Evolutionary conservation across 2,797 vertebrate genomes (phyloP).

Genomic region (Periophthalmus magnuspinnatus): DNA sequence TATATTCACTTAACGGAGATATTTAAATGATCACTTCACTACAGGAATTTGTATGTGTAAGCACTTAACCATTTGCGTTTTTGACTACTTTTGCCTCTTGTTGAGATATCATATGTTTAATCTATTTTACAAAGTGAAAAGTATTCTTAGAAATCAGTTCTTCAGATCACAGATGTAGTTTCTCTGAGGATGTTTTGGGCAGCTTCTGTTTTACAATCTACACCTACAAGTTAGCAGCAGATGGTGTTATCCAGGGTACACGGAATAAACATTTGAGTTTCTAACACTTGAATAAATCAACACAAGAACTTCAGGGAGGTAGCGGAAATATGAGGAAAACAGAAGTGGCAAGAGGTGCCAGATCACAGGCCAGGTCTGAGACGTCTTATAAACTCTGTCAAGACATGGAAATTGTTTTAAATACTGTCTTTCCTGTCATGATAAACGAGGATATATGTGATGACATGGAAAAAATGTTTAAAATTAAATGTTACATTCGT

Average conservation of each 20-base stretch:
- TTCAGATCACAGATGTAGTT: constrained; percentile 40
- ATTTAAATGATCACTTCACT: too few species aligned
- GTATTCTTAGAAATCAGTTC: constrained; percentile 21
- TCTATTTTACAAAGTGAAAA: constrained; percentile 6
- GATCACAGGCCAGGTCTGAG: constrained; percentile 19
- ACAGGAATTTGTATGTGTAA: too few species aligned
- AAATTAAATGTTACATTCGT: background rate
- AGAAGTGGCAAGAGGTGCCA: constrained; percentile 52
- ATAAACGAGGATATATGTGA: background rate
- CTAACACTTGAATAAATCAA: constrained; percentile 68
- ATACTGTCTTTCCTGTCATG: background rate
- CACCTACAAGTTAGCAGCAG: constrained; percentile 69
- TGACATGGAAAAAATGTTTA: background rate
- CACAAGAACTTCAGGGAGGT: constrained; percentile 39
- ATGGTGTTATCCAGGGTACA: constrained; percentile 67
- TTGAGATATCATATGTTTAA: constrained; percentile 16
- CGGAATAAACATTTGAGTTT: constrained; percentile 58
- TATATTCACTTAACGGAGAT: background rate
- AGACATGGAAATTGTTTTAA: constrained; percentile 20
- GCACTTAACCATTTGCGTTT: background rate
- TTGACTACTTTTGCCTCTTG: constrained; percentile 14
- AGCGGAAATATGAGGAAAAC: constrained; percentile 54
- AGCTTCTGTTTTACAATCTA: constrained; percentile 56
- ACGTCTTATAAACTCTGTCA: constrained; percentile 9
- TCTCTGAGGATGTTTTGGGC: constrained; percentile 35